These are phyloP conservation scores for Trichoplusia ni DNA, from an alignment of 1,140 invertebrate genomes.

Conservation along the genomic window DNA sequence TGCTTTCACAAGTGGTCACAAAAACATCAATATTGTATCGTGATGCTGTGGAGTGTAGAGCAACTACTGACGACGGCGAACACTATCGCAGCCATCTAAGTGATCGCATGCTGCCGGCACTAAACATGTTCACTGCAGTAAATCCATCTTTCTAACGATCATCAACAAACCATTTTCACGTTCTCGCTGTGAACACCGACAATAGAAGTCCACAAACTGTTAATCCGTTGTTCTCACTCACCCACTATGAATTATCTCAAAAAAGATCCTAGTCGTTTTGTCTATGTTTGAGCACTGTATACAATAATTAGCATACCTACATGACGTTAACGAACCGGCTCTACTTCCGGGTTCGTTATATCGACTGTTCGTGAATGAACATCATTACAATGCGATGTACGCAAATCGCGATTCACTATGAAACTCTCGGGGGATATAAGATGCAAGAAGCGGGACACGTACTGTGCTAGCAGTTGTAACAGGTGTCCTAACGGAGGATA, in stretches of 20 bases:
- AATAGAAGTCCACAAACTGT: slow-evolving; percentile 8
- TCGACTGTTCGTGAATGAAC: slow-evolving; percentile 67
- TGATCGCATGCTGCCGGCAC: slow-evolving; percentile 17
- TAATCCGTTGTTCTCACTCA: slow-evolving; percentile 30
- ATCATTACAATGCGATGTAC: slow-evolving; percentile 62
- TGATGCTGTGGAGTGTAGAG: slow-evolving; percentile 8
- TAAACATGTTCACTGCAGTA: background rate
- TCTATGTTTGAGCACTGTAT: slow-evolving; percentile 58
- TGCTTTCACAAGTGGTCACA: slow-evolving; percentile 53
- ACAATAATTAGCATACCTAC: slow-evolving; percentile 72
- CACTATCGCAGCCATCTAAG: slow-evolving; percentile 15
- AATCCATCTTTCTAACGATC: background rate
- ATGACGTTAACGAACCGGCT: slow-evolving; percentile 75
- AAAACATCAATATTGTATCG: slow-evolving; percentile 41
- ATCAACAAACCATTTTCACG: background rate
- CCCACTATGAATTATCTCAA: slow-evolving; percentile 21
- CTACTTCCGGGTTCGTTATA: slow-evolving; percentile 76
- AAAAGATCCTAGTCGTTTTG: slow-evolving; percentile 22
- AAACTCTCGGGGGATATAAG: slow-evolving; percentile 38
- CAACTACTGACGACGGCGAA: slow-evolving; percentile 32
- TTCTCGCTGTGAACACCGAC: slow-evolving; percentile 9
- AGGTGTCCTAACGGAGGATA: slow-evolving; percentile 34
- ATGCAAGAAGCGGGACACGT: slow-evolving; percentile 35
- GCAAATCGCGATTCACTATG: slow-evolving; percentile 41
- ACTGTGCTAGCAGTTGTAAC: slow-evolving; percentile 14